Evolutionary conservation across 2,113 vertebrate species (phyloP), one percentile per base, ranked within the genome.

Genomic region (Microtus ochrogaster): DNA sequence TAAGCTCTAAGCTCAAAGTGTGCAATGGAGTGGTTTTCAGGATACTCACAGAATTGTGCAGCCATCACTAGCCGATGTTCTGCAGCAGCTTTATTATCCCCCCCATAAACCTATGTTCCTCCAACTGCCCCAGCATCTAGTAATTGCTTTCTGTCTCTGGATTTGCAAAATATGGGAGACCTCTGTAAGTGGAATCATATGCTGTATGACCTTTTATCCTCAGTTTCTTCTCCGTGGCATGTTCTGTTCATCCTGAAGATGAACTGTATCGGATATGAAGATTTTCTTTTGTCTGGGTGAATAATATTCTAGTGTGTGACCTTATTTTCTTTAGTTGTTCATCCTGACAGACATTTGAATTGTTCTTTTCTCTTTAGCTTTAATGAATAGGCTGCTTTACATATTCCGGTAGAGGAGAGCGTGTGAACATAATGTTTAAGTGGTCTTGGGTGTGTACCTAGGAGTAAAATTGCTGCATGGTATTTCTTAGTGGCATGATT

Each of bases 301-400:
- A 61, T 91, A 94, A 14, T 72, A 95, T 81, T 96, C 90, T 22
- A 41, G 44, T 65, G 47, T 28, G 30, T 93, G 74, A 24, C 24
- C 73, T 87, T 89, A 84, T 86, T 70, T 90, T 92, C 74, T 90
- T 88, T 9, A 49, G 89, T 49, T 93, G 22, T 63, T 79, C n/a
- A 83, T 65, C 58, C 58, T 44, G 33, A 26, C 90, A n/a, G 66
- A 83, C 24, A 79, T 70, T 92, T 95, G 63, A 90, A 84, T 88
- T 84, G n/a, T 92, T 90, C 88, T 63, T 3, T 2, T 49, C 41
- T 70, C 92, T 92, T 79, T 61, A 49, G 36, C 63, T 90, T 24
- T 90, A 61, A 22, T 68, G 66, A 91, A 12, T 68, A 74, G 89
- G 55, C 44, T 89, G 11, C 47, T 84, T 0, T 83, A 79, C 87